A percentile compares a stretch with the other conserved stretches of the same genome.
phyloP scores from a whole-genome alignment of 2,888 invertebrate genomes.

The Sinodicranocentrus sp. region DNA sequence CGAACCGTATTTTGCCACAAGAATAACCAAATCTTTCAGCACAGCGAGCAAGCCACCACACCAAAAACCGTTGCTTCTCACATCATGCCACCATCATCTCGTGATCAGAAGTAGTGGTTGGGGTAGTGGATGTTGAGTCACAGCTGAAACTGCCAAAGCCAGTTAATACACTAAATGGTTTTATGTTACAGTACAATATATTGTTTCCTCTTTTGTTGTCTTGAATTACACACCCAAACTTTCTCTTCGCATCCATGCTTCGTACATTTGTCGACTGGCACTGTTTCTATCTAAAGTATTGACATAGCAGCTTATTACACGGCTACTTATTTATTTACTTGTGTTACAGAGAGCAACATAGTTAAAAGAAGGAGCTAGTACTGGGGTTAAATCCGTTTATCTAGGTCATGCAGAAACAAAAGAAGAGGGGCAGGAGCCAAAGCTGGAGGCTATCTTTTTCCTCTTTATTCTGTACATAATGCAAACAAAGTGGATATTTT shows the following conservation, averaged over 20 bases:
- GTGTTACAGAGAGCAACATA: neutral
- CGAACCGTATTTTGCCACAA: neutral
- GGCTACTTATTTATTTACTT: slow-evolving; percentile 11
- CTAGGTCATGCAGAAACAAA: slow-evolving; percentile 38
- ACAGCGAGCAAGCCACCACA: neutral
- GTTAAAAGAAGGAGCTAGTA: neutral
- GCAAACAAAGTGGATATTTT: no score
- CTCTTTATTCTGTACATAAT: neutral
- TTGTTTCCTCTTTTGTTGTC: slow-evolving; percentile 48
- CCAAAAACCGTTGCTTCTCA: neutral
- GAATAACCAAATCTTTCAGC: slow-evolving; percentile 19
- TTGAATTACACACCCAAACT: slow-evolving; percentile 17
- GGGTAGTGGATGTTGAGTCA: neutral
- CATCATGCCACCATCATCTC: slow-evolving; percentile 5
- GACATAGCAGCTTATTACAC: neutral
- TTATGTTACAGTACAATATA: slow-evolving; percentile 33
- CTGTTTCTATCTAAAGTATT: neutral
- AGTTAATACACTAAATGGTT: slow-evolving; percentile 22
- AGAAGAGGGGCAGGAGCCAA: neutral
- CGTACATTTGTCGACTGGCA: neutral
- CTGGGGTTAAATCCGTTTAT: slow-evolving; percentile 25
- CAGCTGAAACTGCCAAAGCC: slow-evolving; percentile 39
- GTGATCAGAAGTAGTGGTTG: neutral
- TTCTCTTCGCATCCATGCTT: neutral
- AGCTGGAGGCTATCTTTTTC: neutral